phyloP scores from a whole-genome alignment of 2,797 vertebrate species.

The Mareca penelope region DNA sequence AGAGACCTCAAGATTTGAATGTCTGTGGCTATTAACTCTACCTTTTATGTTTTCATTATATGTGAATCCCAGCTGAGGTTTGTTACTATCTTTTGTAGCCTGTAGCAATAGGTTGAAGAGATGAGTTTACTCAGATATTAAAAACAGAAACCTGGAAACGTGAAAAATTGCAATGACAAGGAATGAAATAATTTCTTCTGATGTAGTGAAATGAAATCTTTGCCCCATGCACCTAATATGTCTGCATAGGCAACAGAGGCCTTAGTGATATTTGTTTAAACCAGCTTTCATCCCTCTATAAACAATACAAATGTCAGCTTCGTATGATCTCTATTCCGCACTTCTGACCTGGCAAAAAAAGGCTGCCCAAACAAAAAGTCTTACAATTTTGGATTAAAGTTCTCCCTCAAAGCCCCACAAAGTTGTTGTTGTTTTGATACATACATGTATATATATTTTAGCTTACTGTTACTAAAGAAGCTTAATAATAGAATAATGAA shows the following conservation, averaged over 20 bases:
- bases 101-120: not conserved
- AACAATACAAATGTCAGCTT: slow-evolving; percentile 47
- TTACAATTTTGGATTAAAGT: not conserved
- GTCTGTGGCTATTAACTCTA: slow-evolving; percentile 28
- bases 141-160: slow-evolving; percentile 37
- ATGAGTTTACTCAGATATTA: not conserved
- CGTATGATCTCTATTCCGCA: not conserved
- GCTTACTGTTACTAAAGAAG: not conserved
- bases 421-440: not conserved
- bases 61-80: slow-evolving; percentile 8
- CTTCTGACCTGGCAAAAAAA: slow-evolving; percentile 25
- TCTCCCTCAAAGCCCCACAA: not conserved
- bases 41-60: slow-evolving; percentile 33
- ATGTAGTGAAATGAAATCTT: slow-evolving; percentile 39
- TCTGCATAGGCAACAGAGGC: not conserved
- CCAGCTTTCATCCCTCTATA: not conserved
- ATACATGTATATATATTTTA: too few species aligned
- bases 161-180: slow-evolving; percentile 42
- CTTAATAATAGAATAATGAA: not conserved
- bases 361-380: not conserved
- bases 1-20: too few species aligned
- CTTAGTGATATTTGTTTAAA: slow-evolving; percentile 31
- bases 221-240: not conserved
- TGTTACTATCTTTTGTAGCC: not conserved
- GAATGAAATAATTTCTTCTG: slow-evolving; percentile 25